Evolutionary conservation across 2,888 invertebrate species (phyloP), one percentile per base, ranked within the genome.

Genomic region (Ophioninae sp.): DNA sequence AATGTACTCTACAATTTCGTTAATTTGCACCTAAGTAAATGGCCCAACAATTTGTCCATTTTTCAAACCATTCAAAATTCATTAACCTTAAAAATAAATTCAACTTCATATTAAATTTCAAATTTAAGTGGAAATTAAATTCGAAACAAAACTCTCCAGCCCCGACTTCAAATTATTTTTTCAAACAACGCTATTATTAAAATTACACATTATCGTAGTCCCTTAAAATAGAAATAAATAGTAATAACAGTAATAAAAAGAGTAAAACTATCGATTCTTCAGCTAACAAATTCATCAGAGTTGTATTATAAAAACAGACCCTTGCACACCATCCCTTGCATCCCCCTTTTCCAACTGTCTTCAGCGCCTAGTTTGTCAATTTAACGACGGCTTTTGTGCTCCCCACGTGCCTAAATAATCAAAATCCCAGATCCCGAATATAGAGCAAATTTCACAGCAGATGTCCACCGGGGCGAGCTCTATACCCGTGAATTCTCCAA

Each of bases 361-460:
- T 80, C 84, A 74, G 73, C 37, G 21, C 23, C 41, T 85, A 75
- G 37, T 64, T 39, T n/a, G 56, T 68, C 61, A 30, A 50, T 23
- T 69, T 30, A 61, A 50, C 8, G 21, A 44, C 70, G 61, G 39
- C 39, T 61, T 68, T 41, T 78, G 64, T 67, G 68, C 72, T 70
- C 61, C 56, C 57, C 6, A 56, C 41, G 21, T 17, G 56, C 72
- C 61, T 39, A 57, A 50, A 74, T 80, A 73, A 80, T 83, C 76
- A 69, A 73, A 80, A 77, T 74, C 56, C 57, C 13, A 30, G 65
- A 70, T 80, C 50, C 69, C 77, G 80, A 81, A 59, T 67, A 65
- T 78, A 50, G 65, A 67, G 70, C 56, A 41, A 74, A 78, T 81
- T 56, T 83, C 39, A 37, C 70, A 81, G 74, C 65, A 56, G 83